Percentiles rank a stretch among this genome's conserved stretches.
Conservation (phyloP, 2,113 vertebrate genomes). For the Albula glossodonta region DNA sequence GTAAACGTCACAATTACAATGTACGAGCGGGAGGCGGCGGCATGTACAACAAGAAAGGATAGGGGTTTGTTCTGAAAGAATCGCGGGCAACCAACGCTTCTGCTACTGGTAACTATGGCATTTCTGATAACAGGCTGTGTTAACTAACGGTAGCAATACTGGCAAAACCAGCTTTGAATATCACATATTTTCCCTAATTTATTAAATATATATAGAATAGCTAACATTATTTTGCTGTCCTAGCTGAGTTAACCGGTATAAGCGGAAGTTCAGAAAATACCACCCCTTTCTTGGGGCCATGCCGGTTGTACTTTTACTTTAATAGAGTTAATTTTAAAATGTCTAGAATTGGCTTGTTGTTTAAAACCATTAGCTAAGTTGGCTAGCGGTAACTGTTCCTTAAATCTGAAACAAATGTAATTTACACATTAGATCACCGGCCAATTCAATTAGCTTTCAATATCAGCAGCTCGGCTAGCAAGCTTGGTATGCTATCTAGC, state of each 20-base stretch:
- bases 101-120: background rate
- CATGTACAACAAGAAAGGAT: background rate
- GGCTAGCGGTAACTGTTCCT: background rate
- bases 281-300: background rate
- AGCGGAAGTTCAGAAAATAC: background rate
- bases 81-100: background rate
- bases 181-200: no score
- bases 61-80: background rate
- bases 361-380: background rate
- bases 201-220: no score
- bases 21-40: constrained; percentile 10
- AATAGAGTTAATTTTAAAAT: no score
- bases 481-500: background rate
- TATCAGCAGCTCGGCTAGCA: background rate
- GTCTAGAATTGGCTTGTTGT: no score
- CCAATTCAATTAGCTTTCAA: background rate
- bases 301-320: no score
- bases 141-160: background rate
- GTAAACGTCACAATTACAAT: background rate
- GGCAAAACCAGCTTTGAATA: background rate
- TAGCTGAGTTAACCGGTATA: no score
- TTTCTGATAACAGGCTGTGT: background rate
- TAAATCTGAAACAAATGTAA: background rate
- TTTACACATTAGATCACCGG: background rate
- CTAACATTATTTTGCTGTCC: no score